Conservation (phyloP, 2,113 vertebrate species). For the Centropus unirufus region DNA sequence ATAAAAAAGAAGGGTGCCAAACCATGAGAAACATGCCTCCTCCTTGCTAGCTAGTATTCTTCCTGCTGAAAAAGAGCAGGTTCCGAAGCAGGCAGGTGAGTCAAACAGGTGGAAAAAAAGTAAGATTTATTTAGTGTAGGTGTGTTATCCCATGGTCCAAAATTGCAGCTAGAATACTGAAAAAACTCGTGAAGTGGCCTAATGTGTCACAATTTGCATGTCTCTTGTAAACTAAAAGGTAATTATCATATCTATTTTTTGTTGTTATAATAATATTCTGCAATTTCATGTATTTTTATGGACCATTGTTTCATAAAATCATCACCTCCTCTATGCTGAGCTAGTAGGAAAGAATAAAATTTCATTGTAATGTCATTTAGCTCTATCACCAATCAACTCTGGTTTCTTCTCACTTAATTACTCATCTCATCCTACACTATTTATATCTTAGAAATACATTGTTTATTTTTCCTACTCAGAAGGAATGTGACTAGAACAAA, state of each 20-base stretch:
- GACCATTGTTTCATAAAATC: conserved; percentile 58
- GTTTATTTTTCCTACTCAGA: conserved; percentile 27
- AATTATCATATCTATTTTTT: background rate
- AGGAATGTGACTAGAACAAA: conserved; percentile 30
- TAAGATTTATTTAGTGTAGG: background rate
- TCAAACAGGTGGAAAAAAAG: background rate
- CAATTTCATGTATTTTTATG: conserved; percentile 48
- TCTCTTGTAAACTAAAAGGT: conserved; percentile 28
- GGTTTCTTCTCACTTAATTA: conserved; percentile 51
- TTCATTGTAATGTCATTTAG: conserved; percentile 46
- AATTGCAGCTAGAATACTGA: background rate
- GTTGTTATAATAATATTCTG: conserved; percentile 36
- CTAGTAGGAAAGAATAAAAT: conserved; percentile 51
- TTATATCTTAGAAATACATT: conserved; percentile 51
- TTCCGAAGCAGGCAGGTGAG: background rate
- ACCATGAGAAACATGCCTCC: background rate
- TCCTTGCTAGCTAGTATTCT: background rate
- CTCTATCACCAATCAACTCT: conserved; percentile 46
- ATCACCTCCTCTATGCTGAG: background rate
- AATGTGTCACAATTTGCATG: background rate
- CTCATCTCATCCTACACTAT: conserved; percentile 44
- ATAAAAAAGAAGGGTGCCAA: background rate
- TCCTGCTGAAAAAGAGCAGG: background rate
- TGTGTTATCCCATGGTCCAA: background rate
- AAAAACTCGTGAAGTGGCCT: background rate